These are phyloP conservation scores for Papilio polytes DNA, from an alignment of 1,140 invertebrate genomes.

Conservation along the genomic window DNA sequence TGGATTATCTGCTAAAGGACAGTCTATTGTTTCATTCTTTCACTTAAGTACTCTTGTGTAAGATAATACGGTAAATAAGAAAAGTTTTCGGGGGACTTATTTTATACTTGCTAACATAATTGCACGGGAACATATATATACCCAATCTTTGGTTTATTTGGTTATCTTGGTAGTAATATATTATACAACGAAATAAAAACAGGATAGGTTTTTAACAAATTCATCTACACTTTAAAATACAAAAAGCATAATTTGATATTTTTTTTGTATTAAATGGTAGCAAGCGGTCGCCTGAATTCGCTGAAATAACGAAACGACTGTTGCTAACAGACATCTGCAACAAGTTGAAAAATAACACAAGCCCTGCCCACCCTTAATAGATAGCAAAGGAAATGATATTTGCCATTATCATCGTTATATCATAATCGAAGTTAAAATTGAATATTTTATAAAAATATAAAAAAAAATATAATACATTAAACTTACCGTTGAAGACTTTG, in stretches of 20 bases:
- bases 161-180: not conserved
- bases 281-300: too few species aligned
- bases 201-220: not conserved
- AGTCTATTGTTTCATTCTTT: not conserved
- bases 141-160: not conserved
- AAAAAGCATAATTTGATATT: too few species aligned
- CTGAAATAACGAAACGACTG: too few species aligned
- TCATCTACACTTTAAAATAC: too few species aligned
- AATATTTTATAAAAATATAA: not conserved
- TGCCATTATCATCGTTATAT: too few species aligned
- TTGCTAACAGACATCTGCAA: too few species aligned
- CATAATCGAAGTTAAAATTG: too few species aligned
- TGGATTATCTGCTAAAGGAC: constrained; percentile 3
- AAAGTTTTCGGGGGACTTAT: not conserved
- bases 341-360: too few species aligned
- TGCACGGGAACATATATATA: not conserved
- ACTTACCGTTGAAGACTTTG: not conserved
- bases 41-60: not conserved
- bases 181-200: not conserved
- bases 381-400: too few species aligned
- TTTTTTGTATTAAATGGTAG: not conserved
- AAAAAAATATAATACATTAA: not conserved
- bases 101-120: not conserved
- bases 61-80: not conserved
- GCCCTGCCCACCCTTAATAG: too few species aligned